Base-by-base conservation (phyloP, 2,888 invertebrate genomes). In the Acanthacorydalis orientalis region DNA sequence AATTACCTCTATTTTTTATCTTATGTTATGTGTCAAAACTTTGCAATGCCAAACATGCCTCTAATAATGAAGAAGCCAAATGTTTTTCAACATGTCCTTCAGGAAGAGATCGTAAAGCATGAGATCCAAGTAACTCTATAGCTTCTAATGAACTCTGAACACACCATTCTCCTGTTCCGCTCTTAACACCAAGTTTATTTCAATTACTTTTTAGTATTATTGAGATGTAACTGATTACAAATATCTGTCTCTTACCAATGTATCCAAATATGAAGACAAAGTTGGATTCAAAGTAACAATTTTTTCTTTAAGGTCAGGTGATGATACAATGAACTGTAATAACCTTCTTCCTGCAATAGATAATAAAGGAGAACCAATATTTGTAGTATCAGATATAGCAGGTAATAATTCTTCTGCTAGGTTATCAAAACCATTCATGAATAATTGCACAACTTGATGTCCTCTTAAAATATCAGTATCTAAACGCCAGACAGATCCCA, bases 291-390 rank as follows among this genome's bases (percentile, higher is more conserved):
- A 74, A 7, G 82, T 78, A 1, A 86, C 79, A 41, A 90, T 74
- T 68, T 77, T 80, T 61, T 69, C 77, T 54, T 73, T 76, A 55
- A 75, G 71, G 59, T 68, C 66, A 52, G 64, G 75, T 50, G 75
- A 74, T 55, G 67, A 75, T 55, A 68, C 74, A 55, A 79, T 71
- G 53, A 72, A 77, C 42, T 78, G 72, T 61, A 79, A 78, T 50
- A 93, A 65, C 53, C 93, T 73, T 60, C 84, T 80, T 7, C 85
- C 88, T n/a, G 83, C 85, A 47, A 93, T 77, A 31, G 80, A 76
- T 31, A 92, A 64, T 49, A 95, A 68, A 52, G 83, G 75, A 1
- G 75, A 69, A 9, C 87, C 78, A 49, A 92, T 63, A 40, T 73
- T 65, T 55, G 77, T 77, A n/a, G 77, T 75, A 51, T 86, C 80